phyloP scores from a whole-genome alignment of 2,888 invertebrate species.

The Diplolepis rosae region DNA sequence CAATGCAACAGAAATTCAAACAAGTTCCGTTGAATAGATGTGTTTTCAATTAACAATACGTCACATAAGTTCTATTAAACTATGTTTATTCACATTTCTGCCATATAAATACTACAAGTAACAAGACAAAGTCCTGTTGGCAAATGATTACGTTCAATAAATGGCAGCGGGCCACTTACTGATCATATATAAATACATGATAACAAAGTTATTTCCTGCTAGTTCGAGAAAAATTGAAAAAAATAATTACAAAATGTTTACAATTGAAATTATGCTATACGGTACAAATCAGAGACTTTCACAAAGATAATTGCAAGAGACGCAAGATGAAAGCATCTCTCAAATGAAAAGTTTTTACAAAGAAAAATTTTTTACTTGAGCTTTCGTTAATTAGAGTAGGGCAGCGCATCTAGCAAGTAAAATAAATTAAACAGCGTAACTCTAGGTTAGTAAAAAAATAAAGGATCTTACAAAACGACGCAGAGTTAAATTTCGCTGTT shows the following conservation, averaged over 20 bases:
- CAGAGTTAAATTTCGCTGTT: not conserved
- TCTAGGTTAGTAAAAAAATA: constrained; percentile 26
- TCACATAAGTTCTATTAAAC: constrained; percentile 25
- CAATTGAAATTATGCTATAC: constrained; percentile 22
- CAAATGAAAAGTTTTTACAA: not conserved
- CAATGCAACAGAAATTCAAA: not conserved
- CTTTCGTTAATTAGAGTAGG: not conserved
- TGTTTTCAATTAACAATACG: not conserved
- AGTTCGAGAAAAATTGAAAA: constrained; percentile 16
- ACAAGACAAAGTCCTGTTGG: constrained; percentile 35
- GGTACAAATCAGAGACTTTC: not conserved
- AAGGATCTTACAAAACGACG: constrained; percentile 7
- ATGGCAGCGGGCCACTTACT: constrained; percentile 41
- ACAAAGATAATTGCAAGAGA: not conserved
- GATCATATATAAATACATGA: constrained; percentile 45
- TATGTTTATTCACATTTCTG: constrained; percentile 30
- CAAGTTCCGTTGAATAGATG: not conserved
- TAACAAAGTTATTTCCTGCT: constrained; percentile 18
- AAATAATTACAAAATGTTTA: constrained; percentile 24
- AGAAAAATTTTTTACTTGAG: constrained; percentile 7
- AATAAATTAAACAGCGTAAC: constrained; percentile 8
- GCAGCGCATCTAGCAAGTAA: not conserved
- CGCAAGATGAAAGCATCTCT: constrained; percentile 3
- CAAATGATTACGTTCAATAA: constrained; percentile 40
- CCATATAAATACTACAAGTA: constrained; percentile 42